phyloP scores from a whole-genome alignment of 2,888 invertebrate species.

The Eilema sororculum region DNA sequence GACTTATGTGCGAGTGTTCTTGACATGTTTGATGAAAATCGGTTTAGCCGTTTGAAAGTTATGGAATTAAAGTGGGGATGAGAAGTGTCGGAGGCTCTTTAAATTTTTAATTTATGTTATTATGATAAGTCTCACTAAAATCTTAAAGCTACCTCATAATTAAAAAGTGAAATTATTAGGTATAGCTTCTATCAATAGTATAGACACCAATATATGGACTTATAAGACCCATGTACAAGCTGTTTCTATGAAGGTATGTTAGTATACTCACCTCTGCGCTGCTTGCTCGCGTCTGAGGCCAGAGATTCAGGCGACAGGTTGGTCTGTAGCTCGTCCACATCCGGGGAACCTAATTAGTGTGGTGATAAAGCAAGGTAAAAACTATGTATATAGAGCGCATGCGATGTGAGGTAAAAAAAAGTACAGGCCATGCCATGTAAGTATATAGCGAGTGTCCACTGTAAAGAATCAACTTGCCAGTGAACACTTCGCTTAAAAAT shows the following conservation, averaged over 20 bases:
- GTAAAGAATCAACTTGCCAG: too few relatives aligned
- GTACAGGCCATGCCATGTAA: conserved; percentile 6
- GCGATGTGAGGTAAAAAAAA: not conserved
- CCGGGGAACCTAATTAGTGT: conserved; percentile 66
- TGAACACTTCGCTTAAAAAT: too few relatives aligned
- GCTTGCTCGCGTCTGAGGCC: conserved; percentile 59
- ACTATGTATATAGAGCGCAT: conserved; percentile 1
- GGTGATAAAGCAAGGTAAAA: conserved; percentile 31
- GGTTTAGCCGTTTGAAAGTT: too few relatives aligned
- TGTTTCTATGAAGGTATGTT: not conserved
- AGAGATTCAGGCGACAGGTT: conserved; percentile 59
- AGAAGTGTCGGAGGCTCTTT: too few relatives aligned
- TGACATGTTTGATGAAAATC: too few relatives aligned
- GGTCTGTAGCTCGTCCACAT: conserved; percentile 56
- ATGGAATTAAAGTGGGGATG: too few relatives aligned
- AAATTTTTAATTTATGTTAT: too few relatives aligned
- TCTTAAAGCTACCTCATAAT: not conserved
- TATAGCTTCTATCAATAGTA: not conserved
- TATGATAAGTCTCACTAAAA: too few relatives aligned
- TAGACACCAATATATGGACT: not conserved
- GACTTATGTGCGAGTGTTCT: too few relatives aligned
- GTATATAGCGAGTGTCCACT: too few relatives aligned
- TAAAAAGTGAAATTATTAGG: not conserved
- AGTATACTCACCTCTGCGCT: conserved; percentile 52
- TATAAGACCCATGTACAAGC: not conserved